A percentile compares a stretch with the other conserved stretches of the same genome.
Evolutionary conservation across 2,797 vertebrate species (phyloP).

Genomic region (Microchirus variegatus): DNA sequence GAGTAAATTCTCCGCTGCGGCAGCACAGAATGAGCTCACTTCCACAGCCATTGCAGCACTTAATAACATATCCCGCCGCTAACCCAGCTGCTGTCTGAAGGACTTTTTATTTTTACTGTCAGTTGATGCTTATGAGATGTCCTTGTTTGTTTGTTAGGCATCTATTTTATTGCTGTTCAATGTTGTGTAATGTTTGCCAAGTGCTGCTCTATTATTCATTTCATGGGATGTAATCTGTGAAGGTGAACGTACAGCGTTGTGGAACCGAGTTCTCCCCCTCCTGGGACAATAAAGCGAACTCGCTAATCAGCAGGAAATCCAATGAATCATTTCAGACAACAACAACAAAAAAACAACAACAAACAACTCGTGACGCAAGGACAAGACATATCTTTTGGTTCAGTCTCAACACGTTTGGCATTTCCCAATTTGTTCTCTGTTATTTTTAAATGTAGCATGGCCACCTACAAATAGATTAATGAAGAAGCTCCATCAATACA

Average conservation of each 20-base stretch:
- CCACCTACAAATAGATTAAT: no score
- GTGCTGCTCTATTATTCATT: not conserved
- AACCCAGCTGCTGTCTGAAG: not conserved
- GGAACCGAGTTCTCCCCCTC: not conserved
- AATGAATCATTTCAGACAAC: not conserved
- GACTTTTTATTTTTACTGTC: not conserved
- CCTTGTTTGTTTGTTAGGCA: not conserved
- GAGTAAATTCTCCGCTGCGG: not conserved
- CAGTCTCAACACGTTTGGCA: no score
- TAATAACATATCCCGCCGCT: not conserved
- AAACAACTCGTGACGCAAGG: not conserved
- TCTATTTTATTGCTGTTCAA: not conserved
- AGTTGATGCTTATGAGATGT: not conserved
- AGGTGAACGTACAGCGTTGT: not conserved
- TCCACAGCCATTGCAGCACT: not conserved
- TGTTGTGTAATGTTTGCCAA: not conserved
- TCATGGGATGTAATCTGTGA: not conserved
- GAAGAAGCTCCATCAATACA: no score
- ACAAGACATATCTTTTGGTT: no score
- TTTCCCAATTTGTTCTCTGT: no score
- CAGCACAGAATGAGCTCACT: no score
- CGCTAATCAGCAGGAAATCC: not conserved
- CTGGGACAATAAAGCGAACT: not conserved
- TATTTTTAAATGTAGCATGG: no score
- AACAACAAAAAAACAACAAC: not conserved